Base-by-base conservation (phyloP, 2,113 vertebrate genomes). In the Henicopernis longicauda region DNA sequence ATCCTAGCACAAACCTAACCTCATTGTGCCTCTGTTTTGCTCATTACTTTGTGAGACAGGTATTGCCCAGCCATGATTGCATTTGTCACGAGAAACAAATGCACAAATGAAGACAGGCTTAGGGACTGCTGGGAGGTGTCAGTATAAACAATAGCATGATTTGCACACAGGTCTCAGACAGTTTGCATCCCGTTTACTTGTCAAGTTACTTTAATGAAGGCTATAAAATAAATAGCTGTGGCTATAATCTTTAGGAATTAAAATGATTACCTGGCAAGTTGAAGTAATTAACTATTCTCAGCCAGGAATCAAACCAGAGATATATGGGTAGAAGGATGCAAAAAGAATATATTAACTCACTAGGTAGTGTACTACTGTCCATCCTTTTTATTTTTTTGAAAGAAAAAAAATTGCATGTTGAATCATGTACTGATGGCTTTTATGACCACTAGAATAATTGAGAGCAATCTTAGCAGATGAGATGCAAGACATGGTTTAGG, bases 181-280 rank as follows among this genome's bases (percentile, higher is more conserved):
- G 80, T 92, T 94, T 89, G 69, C 82, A 82, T 96, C 90, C 80
- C 87, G 96, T 94, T 78, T 92, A 69, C 93, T 96, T 96, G 94
- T 97, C 97, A 97, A 61, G 70, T 86, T 91, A 65, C 71, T 97
- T 96, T 95, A 97, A 95, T 95, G 91, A 96, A 92, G 74, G 85
- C 91, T 91, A 74, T 97, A 96, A 97, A 97, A 97, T 84, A 96
- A 97, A 96, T 95, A 93, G 82, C 86, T 19, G 2, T 76, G 84
- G 77, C 88, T 94, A 59, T 96, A 95, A 96, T 95, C 90, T 96
- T 88, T 74, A 91, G 67, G 92, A 95, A 97, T 94, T 91, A 92
- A 96, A 97, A 96, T 97, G 38, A 97, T 97, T 95, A 94, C 80
- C 90, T 96, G 93, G 97, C 93, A 97, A 91, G 72, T 90, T 85